Evolutionary conservation across 1,140 invertebrate species (phyloP), one percentile per base, ranked within the genome.

Genomic region (Drosophila pseudoananassae): DNA sequence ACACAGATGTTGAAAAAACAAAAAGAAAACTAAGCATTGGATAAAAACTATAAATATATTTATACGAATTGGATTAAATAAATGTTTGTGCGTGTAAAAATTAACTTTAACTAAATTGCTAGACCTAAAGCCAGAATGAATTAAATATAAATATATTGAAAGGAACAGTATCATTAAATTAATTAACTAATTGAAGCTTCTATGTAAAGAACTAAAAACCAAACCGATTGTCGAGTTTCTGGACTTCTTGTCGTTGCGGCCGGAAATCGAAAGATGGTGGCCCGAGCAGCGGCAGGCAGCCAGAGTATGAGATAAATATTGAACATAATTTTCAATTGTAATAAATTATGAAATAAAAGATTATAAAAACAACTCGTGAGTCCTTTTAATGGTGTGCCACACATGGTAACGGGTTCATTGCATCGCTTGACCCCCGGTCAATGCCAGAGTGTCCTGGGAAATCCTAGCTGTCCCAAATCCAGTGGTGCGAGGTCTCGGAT

Each of bases 21-120:
- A 75, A 50, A 68, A 54, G 23, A 66, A 64, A 31, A 54, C 46
- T 15, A 56, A 46, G 60, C 25, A 58, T 68, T 68, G 25, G 45
- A 58, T 46, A 45, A 68, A 55, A 51, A 53, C 49, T 73, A 69
- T 60, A 63, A 82, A 72, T 87, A 78, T 83, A 87, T 88, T 89
- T 78, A 72, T 87, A 78, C 78, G 78, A 65, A 69, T 69, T 88
- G 77, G 88, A 83, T 75, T 76, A 88, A 88, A 72, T 87, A 82
- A 87, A 82, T 88, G 83, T 88, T 88, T 88, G 84, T 88, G 83
- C 83, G 83, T 88, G 83, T 88, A 88, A 79, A 88, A 88, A 88
- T 83, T 88, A 88, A 88, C 46, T 88, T 83, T 88, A 88, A 88
- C 66, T 83, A 88, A 88, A 88, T 79, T 88, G 60, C 55, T 88